Conservation (phyloP, 1,140 invertebrate species). For the Planococcus citri region DNA sequence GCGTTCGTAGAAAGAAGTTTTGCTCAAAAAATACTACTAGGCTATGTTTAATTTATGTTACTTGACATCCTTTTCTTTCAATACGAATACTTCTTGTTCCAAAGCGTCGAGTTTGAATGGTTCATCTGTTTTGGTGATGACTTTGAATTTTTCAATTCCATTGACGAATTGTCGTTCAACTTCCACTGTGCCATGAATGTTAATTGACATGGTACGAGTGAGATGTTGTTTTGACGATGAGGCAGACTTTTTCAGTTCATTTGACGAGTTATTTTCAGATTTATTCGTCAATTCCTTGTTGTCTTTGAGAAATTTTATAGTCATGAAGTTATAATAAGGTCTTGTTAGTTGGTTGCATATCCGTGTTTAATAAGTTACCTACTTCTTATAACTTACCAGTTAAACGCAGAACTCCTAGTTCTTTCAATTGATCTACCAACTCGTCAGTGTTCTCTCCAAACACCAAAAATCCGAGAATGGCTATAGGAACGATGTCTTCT, state of each 20-base stretch:
- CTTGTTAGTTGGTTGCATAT: background rate
- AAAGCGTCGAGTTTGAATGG: background rate
- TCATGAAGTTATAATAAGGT: background rate
- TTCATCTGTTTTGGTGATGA: background rate
- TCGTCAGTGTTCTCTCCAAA: background rate
- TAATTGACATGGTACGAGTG: background rate
- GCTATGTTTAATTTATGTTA: background rate
- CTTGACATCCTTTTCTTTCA: constrained; percentile 9
- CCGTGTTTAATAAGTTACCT: background rate
- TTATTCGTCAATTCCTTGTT: background rate
- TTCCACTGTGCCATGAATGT: background rate
- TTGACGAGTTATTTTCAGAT: background rate
- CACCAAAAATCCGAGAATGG: background rate
- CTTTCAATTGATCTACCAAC: background rate
- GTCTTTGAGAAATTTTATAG: background rate
- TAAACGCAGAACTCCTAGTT: background rate
- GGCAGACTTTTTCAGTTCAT: background rate
- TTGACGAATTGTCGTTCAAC: background rate
- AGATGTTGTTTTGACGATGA: background rate
- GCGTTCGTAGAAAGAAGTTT: too few species aligned
- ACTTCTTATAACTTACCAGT: background rate
- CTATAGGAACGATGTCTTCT: background rate
- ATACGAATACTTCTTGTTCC: background rate
- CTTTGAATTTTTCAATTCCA: background rate
- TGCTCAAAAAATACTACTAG: too few species aligned